Evolutionary conservation across 2,113 vertebrate genomes (phyloP).

Genomic region (Motacilla tschutschensis): DNA sequence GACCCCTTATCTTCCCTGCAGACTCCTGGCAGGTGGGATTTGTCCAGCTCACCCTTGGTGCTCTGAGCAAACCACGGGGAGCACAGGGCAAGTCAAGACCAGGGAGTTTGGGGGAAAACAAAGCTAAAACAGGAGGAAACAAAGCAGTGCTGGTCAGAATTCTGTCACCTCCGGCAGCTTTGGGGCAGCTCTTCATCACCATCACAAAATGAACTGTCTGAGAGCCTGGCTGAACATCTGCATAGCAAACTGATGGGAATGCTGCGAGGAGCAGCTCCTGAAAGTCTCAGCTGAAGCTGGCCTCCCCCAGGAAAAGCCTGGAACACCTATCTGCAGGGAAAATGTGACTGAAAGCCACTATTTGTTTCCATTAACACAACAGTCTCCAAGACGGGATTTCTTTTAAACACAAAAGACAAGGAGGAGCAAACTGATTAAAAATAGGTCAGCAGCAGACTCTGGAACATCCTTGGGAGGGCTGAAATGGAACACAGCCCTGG

Average conservation of each 20-base stretch:
- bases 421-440: conserved; percentile 57
- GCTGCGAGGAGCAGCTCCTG: background rate
- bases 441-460: background rate
- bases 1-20: background rate
- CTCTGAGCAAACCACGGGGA: background rate
- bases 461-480: background rate
- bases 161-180: background rate
- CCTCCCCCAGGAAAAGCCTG: background rate
- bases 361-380: background rate
- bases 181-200: background rate
- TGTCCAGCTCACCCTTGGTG: background rate
- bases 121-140: background rate
- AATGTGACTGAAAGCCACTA: background rate
- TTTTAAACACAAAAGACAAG: conserved; percentile 32
- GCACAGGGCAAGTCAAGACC: background rate
- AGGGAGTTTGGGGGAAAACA: background rate
- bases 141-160: background rate
- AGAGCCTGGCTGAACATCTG: background rate
- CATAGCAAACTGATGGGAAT: background rate
- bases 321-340: background rate
- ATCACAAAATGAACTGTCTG: background rate
- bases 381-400: background rate
- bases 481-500: background rate
- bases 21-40: background rate
- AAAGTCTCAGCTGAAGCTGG: background rate